Evolutionary conservation across 2,797 vertebrate genomes (phyloP).

Genomic region (Odontamblyopus rebecca): DNA sequence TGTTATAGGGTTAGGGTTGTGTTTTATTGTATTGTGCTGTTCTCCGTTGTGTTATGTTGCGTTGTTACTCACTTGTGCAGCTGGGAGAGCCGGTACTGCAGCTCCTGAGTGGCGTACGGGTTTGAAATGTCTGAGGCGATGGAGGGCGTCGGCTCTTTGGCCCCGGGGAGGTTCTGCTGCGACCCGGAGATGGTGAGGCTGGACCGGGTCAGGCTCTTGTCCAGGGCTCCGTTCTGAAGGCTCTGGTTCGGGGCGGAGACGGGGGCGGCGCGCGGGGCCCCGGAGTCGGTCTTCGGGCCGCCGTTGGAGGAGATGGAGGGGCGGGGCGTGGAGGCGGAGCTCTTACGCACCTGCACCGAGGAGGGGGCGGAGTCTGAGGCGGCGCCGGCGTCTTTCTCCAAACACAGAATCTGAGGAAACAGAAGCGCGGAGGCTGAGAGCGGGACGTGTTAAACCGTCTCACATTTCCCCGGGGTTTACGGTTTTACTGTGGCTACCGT

Average conservation of each 20-base stretch:
- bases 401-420: constrained; percentile 79
- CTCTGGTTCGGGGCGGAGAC: constrained; percentile 60
- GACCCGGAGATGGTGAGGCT: constrained; percentile 83
- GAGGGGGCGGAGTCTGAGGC: constrained; percentile 75
- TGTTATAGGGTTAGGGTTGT: too few species aligned
- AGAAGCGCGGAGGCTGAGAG: not conserved
- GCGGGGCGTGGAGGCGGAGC: constrained; percentile 47
- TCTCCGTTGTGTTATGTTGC: too few species aligned
- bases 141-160: constrained; percentile 94
- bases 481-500: too few species aligned
- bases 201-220: constrained; percentile 78
- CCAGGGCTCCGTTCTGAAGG: constrained; percentile 34
- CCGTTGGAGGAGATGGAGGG: constrained; percentile 41
- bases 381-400: constrained; percentile 71
- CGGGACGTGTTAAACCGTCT: too few species aligned
- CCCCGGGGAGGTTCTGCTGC: constrained; percentile 76
- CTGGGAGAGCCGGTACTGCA: constrained; percentile 86
- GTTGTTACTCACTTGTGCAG: constrained; percentile 67
- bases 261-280: constrained; percentile 54
- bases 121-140: constrained; percentile 96
- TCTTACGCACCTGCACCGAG: constrained; percentile 82
- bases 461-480: too few species aligned
- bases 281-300: constrained; percentile 28
- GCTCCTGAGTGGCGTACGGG: constrained; percentile 89
- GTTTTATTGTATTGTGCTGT: too few species aligned